Evolutionary conservation across 1,140 invertebrate genomes (phyloP).

Genomic region (Plodia interpunctella): DNA sequence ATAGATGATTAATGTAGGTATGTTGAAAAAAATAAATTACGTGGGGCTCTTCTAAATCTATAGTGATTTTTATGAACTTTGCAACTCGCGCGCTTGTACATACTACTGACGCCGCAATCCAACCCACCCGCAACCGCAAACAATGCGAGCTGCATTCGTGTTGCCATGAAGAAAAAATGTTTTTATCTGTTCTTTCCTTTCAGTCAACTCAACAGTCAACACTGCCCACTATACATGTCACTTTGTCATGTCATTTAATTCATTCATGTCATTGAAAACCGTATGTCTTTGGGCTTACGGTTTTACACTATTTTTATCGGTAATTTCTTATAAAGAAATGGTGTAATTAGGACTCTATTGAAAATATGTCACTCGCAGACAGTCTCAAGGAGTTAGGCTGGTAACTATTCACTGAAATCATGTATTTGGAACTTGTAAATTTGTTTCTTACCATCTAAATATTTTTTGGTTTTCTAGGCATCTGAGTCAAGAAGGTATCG

Average conservation of each 20-base stretch:
- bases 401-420: constrained; percentile 57
- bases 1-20: no score
- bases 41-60: no score
- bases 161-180: no score
- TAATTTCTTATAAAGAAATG: constrained; percentile 42
- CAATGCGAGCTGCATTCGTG: no score
- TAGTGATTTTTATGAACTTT: no score
- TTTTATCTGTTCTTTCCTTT: no score
- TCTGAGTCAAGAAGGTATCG: constrained; percentile 82
- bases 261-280: constrained; percentile 27
- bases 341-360: constrained; percentile 47
- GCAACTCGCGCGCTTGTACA: no score
- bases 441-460: constrained; percentile 29
- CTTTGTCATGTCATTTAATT: constrained; percentile 12
- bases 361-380: constrained; percentile 69
- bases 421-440: constrained; percentile 20
- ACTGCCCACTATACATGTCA: neutral
- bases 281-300: constrained; percentile 30
- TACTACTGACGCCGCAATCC: no score
- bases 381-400: constrained; percentile 79
- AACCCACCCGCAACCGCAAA: no score
- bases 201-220: neutral
- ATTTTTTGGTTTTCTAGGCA: constrained; percentile 78
- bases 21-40: no score
- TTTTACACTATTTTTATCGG: constrained; percentile 29